Percentiles rank a stretch among this genome's conserved stretches.
phyloP scores from a whole-genome alignment of 2,888 invertebrate genomes.

The Ditylenchus weischeri region DNA sequence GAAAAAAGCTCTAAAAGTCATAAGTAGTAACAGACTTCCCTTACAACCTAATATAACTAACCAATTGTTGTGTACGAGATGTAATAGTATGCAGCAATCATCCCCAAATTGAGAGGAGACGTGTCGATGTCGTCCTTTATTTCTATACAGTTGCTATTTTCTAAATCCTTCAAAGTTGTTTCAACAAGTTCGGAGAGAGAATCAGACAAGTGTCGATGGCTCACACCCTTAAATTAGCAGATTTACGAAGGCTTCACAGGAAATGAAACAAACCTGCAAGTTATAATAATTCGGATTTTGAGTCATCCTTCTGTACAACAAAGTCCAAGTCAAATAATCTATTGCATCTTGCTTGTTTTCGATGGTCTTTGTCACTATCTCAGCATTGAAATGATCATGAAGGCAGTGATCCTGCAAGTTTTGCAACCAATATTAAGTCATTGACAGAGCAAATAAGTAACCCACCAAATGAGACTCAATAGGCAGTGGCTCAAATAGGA shows the following conservation, averaged over 20 bases:
- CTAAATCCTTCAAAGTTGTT: slow-evolving; percentile 72
- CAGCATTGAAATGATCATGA: slow-evolving; percentile 99
- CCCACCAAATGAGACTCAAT: slow-evolving; percentile 83
- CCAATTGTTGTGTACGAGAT: slow-evolving; percentile 98
- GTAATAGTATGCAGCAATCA: slow-evolving; percentile 99
- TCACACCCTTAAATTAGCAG: slow-evolving; percentile 64
- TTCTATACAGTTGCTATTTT: slow-evolving; percentile 73
- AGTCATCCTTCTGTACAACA: slow-evolving; percentile 89
- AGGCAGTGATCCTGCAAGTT: slow-evolving; percentile 75
- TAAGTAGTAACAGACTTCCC: not conserved
- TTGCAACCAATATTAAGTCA: no score
- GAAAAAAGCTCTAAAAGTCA: slow-evolving; percentile 81
- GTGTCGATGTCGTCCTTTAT: slow-evolving; percentile 98
- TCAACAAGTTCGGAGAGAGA: slow-evolving; percentile 97
- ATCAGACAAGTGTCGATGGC: slow-evolving; percentile 84
- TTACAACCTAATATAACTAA: slow-evolving; percentile 57
- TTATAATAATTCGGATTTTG: slow-evolving; percentile 99
- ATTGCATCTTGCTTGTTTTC: slow-evolving; percentile 99
- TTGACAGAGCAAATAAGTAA: no score
- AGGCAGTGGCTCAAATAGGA: slow-evolving; percentile 91
- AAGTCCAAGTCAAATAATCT: slow-evolving; percentile 98
- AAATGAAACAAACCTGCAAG: slow-evolving; percentile 68
- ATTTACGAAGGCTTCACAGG: not conserved
- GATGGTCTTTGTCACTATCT: slow-evolving; percentile 98
- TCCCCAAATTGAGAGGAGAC: slow-evolving; percentile 91